Base-by-base conservation (phyloP, 2,888 invertebrate genomes). In the Lypha dubia region DNA sequence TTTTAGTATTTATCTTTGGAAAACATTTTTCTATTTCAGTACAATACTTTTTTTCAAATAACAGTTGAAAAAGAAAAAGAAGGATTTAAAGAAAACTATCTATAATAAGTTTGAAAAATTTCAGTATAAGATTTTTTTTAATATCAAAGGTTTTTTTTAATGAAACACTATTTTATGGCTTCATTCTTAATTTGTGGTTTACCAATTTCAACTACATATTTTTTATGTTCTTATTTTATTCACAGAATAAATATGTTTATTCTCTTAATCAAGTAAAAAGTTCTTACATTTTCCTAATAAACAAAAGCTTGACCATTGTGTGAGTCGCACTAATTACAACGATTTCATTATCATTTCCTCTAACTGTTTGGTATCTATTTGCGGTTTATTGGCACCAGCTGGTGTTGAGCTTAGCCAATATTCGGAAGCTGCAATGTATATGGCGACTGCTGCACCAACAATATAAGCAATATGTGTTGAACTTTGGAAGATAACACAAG, bases 341-440 rank as follows among this genome's bases (percentile, higher is more conserved):
- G 92, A 91, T 87, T 92, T 91, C 91, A 91, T 92, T 74, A 92
- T 89, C 86, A 92, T 88, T 84, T 92, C 91, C 87, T 92, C 92
- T 79, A 92, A 88, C 87, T 92, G 90, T 84, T 91, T 91, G 9
- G 90, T 92, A 79, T 92, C 90, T 60, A 92, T 85, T 84, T 90
- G 89, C 24, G 92, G 92, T 83, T 90, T 91, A 67, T 87, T 86
- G 22, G 86, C 89, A 60, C 88, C 89, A 75, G 87, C 86, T 41
- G 89, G 88, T 68, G 91, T 87, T 67, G 91, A 87, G 80, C 89
- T 90, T 3, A 92, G 93, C 90, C 96, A 95, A 90, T 97, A 98
- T 91, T 98, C 98, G 0, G 98, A 97, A 8, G 96, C 94, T 0
- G 96, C 94, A 88, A 98, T 97, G 91, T 98, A 98, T 38, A 96